Conservation (phyloP, 2,888 invertebrate species). For the Arenicola marina region DNA sequence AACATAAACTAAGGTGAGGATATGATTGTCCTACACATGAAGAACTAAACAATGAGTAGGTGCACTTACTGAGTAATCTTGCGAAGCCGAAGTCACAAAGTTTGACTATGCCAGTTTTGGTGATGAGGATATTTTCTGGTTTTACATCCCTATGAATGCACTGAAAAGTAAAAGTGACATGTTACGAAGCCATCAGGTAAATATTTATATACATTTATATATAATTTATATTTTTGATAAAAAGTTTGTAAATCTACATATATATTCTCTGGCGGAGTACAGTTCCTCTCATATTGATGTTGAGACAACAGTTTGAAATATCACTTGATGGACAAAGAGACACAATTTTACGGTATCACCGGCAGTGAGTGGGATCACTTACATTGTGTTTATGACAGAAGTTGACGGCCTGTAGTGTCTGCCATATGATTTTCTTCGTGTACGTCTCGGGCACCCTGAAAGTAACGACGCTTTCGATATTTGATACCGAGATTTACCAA, state of each 20-base stretch:
- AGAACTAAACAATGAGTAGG: no score
- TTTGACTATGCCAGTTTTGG: conserved; percentile 90
- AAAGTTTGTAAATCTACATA: not conserved
- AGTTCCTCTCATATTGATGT: no score
- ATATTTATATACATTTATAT: not conserved
- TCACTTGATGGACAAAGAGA: no score
- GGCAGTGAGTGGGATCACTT: no score
- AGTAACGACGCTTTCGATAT: no score
- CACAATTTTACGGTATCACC: no score
- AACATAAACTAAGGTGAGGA: no score
- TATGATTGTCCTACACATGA: no score
- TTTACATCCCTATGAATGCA: conserved; percentile 97
- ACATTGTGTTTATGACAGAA: conserved; percentile 94
- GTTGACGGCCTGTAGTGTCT: conserved; percentile 90
- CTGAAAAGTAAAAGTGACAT: conserved; percentile 48
- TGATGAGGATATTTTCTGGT: conserved; percentile 97
- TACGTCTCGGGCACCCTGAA: conserved; percentile 76
- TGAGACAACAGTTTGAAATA: no score
- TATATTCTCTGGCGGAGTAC: no score
- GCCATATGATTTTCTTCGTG: conserved; percentile 91
- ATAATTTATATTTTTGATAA: not conserved
- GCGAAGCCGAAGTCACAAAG: conserved; percentile 99
- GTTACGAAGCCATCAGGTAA: not conserved
- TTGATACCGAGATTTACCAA: no score
- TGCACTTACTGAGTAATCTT: conserved; percentile 78